Base-by-base conservation (phyloP, 2,113 vertebrate species). In the Perccottus glenii region DNA sequence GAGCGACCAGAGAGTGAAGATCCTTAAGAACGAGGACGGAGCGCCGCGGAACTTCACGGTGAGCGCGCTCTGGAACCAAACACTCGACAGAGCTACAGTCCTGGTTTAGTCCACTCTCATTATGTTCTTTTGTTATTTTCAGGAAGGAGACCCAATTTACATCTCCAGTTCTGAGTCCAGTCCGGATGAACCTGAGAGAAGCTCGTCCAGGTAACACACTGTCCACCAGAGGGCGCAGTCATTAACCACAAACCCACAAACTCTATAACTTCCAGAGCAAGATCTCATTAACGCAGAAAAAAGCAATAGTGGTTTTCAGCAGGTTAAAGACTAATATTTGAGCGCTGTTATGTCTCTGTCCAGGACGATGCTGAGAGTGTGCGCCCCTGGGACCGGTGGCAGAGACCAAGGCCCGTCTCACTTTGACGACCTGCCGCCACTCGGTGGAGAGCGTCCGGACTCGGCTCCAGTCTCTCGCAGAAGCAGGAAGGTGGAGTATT, bases 71-170 rank as follows among this genome's bases (percentile, higher is more conserved):
- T 15, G 8, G n/a, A 19, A 27, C 4, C 32, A 9, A n/a, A 55
- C 19, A 55, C 9, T 11, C 16, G 35, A 49, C 16, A 46, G 1
- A 12, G 11, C 12, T 11, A 14, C 4, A 46, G 12, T 46, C 4
- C 44, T 12, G 15, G 15, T 43, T 43, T 43, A 32, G 11, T 27
- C 19, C 19, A 27, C 19, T 27, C 19, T 27, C 19, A 1, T 27
- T 27, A 27, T 35, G 4, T 49, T n/a, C 40, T 43, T 16, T 10
- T 57, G 7, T 51, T 7, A 32, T 76, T 56, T 9, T 36, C 78
- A 93, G 93, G 91, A 92, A 47, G 90, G 90, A 52, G 91, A 93
- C 35, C 91, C 93, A 0, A 88, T 91, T 0, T 93, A 76, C 64
- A 89, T 93, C 71, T 90, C 88, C 42, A 80, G 81, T 11, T 58